Conservation (phyloP, 1,140 invertebrate species). For the Drosophila paulistorum region DNA sequence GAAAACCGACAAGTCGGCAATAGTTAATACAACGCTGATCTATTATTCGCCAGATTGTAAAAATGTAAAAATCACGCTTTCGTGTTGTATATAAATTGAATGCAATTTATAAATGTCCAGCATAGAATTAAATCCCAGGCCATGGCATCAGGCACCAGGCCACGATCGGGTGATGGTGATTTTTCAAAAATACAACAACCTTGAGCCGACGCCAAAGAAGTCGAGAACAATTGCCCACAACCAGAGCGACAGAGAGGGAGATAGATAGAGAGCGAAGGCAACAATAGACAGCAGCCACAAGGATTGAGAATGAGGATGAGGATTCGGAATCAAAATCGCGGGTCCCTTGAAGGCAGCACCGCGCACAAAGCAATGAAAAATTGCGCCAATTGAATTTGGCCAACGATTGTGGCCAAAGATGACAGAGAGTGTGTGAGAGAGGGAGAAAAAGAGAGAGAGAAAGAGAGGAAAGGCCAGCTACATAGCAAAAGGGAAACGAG, state of each 20-base stretch:
- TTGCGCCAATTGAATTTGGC: constrained; percentile 81
- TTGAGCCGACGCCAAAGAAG: constrained; percentile 59
- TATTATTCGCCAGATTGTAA: constrained; percentile 81
- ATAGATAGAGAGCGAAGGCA: constrained; percentile 27
- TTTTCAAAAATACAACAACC: constrained; percentile 78
- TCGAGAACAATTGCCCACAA: constrained; percentile 46
- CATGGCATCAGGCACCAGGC: constrained; percentile 48
- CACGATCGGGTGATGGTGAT: constrained; percentile 72
- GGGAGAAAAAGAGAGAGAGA: constrained; percentile 37
- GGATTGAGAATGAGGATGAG: constrained; percentile 44
- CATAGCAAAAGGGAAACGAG: not conserved
- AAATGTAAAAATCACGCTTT: constrained; percentile 81
- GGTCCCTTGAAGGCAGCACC: constrained; percentile 53
- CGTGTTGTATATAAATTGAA: constrained; percentile 81
- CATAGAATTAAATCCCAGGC: constrained; percentile 77
- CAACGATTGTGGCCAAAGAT: constrained; percentile 66
- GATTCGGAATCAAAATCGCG: constrained; percentile 28
- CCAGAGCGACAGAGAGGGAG: constrained; percentile 12
- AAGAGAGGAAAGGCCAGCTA: not conserved
- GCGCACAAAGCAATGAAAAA: constrained; percentile 68
- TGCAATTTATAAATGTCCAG: constrained; percentile 80
- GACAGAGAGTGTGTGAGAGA: constrained; percentile 15
- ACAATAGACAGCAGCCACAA: constrained; percentile 63
- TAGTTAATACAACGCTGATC: constrained; percentile 71
- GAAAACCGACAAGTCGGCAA: constrained; percentile 32